Evolutionary conservation across 2,797 vertebrate genomes (phyloP).

Genomic region (Iguana delicatissima): DNA sequence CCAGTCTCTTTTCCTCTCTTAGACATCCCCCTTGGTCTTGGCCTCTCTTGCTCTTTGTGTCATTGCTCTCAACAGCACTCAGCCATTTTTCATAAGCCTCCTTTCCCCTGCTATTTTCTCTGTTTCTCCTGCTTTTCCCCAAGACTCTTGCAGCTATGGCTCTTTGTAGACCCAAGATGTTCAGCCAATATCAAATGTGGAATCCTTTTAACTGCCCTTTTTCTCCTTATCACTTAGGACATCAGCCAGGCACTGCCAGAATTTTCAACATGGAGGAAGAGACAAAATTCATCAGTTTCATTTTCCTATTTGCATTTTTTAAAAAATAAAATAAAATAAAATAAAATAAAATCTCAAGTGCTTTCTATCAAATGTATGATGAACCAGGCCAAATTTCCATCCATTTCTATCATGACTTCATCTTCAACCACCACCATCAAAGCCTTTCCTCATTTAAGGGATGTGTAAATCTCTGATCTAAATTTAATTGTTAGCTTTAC

Average conservation of each 20-base stretch:
- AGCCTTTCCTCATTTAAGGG: not conserved
- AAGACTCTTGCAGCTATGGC: too few relatives aligned
- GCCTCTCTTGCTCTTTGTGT: not conserved
- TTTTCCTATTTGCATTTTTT: too few relatives aligned
- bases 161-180: not conserved
- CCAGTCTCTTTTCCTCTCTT: not conserved
- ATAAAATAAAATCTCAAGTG: too few relatives aligned
- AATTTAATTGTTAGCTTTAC: too few relatives aligned
- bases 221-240: not conserved
- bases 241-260: not conserved
- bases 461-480: not conserved
- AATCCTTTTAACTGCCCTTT: not conserved
- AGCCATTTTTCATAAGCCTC: not conserved
- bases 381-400: too few relatives aligned
- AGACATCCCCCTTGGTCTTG: not conserved
- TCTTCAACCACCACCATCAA: not conserved
- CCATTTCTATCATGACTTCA: too few relatives aligned
- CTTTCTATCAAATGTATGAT: too few relatives aligned
- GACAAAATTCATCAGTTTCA: too few relatives aligned
- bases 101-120: not conserved
- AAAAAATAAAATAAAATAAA: too few relatives aligned
- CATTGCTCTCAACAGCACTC: not conserved
- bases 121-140: not conserved
- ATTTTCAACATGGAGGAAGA: too few relatives aligned
- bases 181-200: not conserved